phyloP scores from a whole-genome alignment of 2,797 vertebrate species.

The Rhincodon typus region DNA sequence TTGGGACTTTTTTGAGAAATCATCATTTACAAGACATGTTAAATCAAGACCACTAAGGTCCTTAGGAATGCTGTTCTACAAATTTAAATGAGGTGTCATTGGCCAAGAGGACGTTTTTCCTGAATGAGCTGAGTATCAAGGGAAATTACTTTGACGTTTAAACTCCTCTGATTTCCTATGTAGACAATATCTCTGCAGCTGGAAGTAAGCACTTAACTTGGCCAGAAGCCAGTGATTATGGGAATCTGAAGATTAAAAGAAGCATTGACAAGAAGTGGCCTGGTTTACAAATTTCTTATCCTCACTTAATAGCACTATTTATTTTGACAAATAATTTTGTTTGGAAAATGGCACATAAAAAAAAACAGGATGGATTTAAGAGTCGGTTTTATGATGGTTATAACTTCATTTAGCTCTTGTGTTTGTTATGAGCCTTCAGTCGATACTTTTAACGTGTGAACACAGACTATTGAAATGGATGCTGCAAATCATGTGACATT shows the following conservation, averaged over 20 bases:
- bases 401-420: not conserved
- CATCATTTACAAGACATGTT: not conserved
- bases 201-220: slow-evolving; percentile 56
- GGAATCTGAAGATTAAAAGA: slow-evolving; percentile 60
- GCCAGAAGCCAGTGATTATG: slow-evolving; percentile 62
- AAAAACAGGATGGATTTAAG: not conserved
- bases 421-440: too few relatives aligned
- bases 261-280: slow-evolving; percentile 50
- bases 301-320: slow-evolving; percentile 55
- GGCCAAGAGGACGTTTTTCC: slow-evolving; percentile 66
- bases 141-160: slow-evolving; percentile 79
- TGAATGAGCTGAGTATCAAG: slow-evolving; percentile 65
- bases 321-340: slow-evolving; percentile 47
- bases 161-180: slow-evolving; percentile 74
- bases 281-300: slow-evolving; percentile 56
- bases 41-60: slow-evolving; percentile 53
- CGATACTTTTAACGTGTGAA: too few relatives aligned
- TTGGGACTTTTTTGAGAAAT: not conserved
- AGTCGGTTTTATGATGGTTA: not conserved
- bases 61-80: slow-evolving; percentile 59
- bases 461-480: too few relatives aligned
- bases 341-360: not conserved
- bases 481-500: too few relatives aligned
- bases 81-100: slow-evolving; percentile 66
- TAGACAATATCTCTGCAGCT: slow-evolving; percentile 63